Evolutionary conservation across 2,888 invertebrate species (phyloP), one percentile per base, ranked within the genome.

Genomic region (Steinernema hermaphroditum): DNA sequence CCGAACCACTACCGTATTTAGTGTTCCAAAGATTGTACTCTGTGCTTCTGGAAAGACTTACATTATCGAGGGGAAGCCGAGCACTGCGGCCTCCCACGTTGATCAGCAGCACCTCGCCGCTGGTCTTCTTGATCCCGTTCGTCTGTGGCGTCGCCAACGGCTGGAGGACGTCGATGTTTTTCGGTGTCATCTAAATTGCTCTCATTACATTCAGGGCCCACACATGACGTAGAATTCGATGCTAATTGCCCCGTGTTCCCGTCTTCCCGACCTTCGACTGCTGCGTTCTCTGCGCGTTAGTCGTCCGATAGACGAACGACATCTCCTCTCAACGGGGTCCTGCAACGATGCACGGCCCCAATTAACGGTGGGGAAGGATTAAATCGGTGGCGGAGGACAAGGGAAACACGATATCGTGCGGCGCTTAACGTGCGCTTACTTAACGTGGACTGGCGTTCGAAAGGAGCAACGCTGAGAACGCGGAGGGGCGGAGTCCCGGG

Each of bases 71-170:
- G 16, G 79, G 70, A 29, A 83, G 50, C 19, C 78, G 78, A 0
- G 83, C 82, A 50, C 77, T 76, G 46, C 83, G 70, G 9, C 83
- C 83, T 12, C 83, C 83, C n/a, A 83, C 83, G 71, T 83, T 83
- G 14, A 82, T 41, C 32, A 69, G 41, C 27, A 76, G 27, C 29
- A 70, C 78, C 73, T 76, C 76, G 14, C 29, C 27, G 43, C 44
- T 68, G 16, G 68, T 72, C 37, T 72, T 54, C 54, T 54, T 54
- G 54, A 54, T 54, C 8, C 54, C 54, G 54, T 54, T 54, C 27
- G 54, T 54, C 54, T 54, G 54, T 27, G 54, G 54, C 54, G 54
- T 24, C 54, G 27, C 16, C 54, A 54, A 27, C 54, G 54, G 54
- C 54, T 54, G 54, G n/a, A 54, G 14, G 24, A 16, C 54, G 54